Conservation (phyloP, 1,140 invertebrate genomes). For the Plutomurus gul region DNA sequence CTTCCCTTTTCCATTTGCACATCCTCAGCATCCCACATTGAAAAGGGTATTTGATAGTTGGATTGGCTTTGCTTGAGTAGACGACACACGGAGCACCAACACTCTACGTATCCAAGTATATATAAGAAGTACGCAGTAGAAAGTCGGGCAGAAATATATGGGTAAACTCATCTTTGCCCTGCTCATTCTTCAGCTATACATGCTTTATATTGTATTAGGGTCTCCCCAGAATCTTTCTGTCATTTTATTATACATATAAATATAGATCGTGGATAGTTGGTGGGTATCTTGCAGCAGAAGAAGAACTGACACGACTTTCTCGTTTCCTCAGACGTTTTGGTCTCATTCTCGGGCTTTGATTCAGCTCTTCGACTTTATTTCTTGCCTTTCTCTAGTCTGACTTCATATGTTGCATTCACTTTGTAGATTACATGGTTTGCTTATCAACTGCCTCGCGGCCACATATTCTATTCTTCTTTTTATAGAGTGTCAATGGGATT, state of each 20-base stretch:
- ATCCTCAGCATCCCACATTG: not conserved
- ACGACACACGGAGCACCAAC: too few relatives aligned
- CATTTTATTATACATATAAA: slow-evolving; percentile 20
- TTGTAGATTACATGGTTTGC: not conserved
- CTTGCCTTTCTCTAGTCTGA: not conserved
- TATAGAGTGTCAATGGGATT: not conserved
- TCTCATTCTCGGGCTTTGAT: not conserved
- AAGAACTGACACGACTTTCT: slow-evolving; percentile 14
- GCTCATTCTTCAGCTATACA: too few relatives aligned
- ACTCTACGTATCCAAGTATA: too few relatives aligned
- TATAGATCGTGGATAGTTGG: too few relatives aligned
- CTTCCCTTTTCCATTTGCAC: slow-evolving; percentile 36
- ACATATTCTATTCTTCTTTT: not conserved
- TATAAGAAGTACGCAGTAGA: too few relatives aligned
- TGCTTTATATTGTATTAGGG: too few relatives aligned
- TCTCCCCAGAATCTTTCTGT: not conserved
- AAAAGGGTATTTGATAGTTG: not conserved
- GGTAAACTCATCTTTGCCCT: too few relatives aligned
- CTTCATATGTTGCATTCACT: not conserved
- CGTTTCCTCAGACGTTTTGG: not conserved
- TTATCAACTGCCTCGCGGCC: not conserved
- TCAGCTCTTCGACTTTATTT: not conserved
- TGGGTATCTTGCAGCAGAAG: not conserved
- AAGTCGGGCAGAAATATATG: too few relatives aligned
- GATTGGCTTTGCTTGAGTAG: not conserved